Evolutionary conservation across 2,888 invertebrate genomes (phyloP), one percentile per base, ranked within the genome.

Genomic region (Cylloceria caligata): DNA sequence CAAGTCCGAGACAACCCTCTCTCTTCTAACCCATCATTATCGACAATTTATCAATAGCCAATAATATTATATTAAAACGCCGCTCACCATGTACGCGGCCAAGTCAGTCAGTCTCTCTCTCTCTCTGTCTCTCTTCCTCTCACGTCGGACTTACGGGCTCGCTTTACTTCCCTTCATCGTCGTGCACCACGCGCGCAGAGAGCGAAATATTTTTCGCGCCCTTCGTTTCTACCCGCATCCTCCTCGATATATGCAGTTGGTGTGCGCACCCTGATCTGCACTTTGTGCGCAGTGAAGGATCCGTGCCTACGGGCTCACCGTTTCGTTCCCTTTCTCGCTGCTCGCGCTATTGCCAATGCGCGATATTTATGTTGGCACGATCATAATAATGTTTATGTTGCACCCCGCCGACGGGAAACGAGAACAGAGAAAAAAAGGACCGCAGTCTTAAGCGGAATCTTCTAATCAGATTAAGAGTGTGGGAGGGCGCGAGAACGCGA

Each of bases 1-100:
- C 75, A 76, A 72, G 57, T 62, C 62, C 80, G 78, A 83, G 78
- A 77, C 84, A 76, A 78, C 76, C 82, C 78, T 84, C 80, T 77
- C 80, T 82, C 80, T 84, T 84, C 89, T 90, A 92, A 91, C 92
- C 92, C 91, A 91, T 92, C 91, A 92, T 92, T 92, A 92, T 92
- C 91, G 92, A 92, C 92, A 92, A 92, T 92, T 92, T 92, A 92
- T 92, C 92, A 92, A 92, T 92, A 92, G 92, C 92, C 92, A 92
- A 92, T 92, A 92, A 92, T 92, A 92, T 92, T 92, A 92, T 92
- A 92, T 92, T 92, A 92, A 89, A 92, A 92, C 87, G 85, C 86
- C 85, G 86, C 85, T 87, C 75, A 81, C 79, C 67, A 57, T 74
- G 67, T 62, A 73, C 71, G 75, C 74, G 62, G 79, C 64, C 71